Conservation (phyloP, 2,113 vertebrate genomes). For the Carollia perspicillata region DNA sequence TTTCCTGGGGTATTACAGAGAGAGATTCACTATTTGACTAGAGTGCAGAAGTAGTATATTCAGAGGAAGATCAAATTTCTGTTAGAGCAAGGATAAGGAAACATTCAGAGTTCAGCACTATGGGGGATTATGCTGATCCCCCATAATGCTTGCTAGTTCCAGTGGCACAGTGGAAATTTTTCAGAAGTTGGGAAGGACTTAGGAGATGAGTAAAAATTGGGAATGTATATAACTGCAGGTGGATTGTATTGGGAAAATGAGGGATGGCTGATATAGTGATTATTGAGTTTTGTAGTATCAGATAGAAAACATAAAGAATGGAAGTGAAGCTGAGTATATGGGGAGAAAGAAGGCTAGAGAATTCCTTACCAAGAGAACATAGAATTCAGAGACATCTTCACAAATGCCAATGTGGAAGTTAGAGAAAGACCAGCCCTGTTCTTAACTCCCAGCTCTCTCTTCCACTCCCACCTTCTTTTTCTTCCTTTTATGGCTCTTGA, state of each 20-base stretch:
- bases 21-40: background rate
- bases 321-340: background rate
- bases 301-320: background rate
- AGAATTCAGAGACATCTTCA: background rate
- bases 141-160: background rate
- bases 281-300: background rate
- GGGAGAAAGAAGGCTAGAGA: background rate
- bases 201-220: background rate
- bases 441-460: background rate
- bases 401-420: background rate
- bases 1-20: background rate
- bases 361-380: background rate
- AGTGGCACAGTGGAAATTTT: background rate
- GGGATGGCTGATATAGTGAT: background rate
- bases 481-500: background rate
- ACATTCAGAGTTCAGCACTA: background rate
- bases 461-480: too few species aligned
- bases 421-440: background rate
- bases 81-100: background rate
- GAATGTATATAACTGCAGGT: background rate
- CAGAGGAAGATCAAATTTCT: background rate
- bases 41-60: background rate
- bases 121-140: background rate
- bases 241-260: background rate
- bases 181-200: background rate